Conservation (phyloP, 2,797 vertebrate genomes). For the Premnoplex brunnescens region DNA sequence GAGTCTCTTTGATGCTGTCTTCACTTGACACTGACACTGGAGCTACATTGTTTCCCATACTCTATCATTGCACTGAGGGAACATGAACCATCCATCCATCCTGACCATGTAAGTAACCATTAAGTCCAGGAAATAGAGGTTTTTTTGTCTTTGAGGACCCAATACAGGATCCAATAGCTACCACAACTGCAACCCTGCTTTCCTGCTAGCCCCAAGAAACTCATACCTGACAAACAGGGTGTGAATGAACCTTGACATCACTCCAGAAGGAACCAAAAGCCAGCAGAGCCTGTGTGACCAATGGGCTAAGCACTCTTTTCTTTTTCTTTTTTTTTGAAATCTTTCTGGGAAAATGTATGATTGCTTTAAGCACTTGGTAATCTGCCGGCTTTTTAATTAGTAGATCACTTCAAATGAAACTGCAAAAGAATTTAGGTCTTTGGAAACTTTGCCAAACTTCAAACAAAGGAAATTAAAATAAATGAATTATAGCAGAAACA, state of each 20-base stretch:
- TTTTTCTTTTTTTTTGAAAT: neutral
- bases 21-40: neutral
- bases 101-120: neutral
- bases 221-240: rapidly evolving
- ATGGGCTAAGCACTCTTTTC: neutral
- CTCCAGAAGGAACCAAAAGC: neutral
- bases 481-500: neutral
- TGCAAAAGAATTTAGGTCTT: neutral
- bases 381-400: conserved; percentile 20
- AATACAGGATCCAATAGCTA: neutral
- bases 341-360: conserved; percentile 25
- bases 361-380: neutral
- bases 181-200: neutral
- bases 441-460: neutral
- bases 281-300: neutral
- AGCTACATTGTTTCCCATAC: neutral
- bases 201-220: neutral
- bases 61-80: neutral
- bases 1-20: neutral
- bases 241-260: neutral
- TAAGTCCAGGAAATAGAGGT: neutral
- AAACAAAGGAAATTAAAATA: neutral
- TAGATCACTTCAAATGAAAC: neutral
- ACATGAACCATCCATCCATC: neutral
- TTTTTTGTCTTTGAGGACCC: neutral